Base-by-base conservation (phyloP, 53 echinoderm and acorn worm genomes). In the Glandiceps talaboti region DNA sequence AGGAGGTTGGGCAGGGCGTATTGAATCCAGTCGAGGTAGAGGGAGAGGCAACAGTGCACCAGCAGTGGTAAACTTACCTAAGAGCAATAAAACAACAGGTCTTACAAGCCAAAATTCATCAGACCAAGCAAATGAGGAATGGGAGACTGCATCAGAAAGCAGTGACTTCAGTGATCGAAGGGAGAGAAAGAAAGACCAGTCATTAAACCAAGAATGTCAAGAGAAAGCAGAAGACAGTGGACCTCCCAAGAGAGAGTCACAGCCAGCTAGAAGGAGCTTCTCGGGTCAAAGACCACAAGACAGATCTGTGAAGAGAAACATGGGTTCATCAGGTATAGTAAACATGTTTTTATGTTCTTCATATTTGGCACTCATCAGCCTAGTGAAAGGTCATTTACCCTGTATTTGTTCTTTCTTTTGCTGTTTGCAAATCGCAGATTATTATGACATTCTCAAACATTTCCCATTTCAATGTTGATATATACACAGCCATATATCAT, bases 61-160 rank as follows among this genome's bases (percentile, higher is more conserved):
- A 30, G 72, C 81, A 72, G 81, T 83, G 30, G 92, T 85, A 32
- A 80, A 74, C 28, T 31, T 87, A 29, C 82, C 82, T 25, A 77
- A 81, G 30, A 82, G 83, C 0, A 73, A 86, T 64, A 74, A 74
- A 27, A 90, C 85, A 76, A 90, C 96, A 0, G 32, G 82, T 74
- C 80, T 92, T 74, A 84, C 85, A 1, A 88, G 90, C 45, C 96
- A 92, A 79, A 92, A 92, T 83, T 92, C 92, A 1, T 96, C 96
- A 28, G 96, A 96, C 77, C 92, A 86, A 73, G 92, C 92, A 82
- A 96, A 96, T 77, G 96, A 92, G 76, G 96, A 96, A 78, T 96
- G 96, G 96, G 96, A 96, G 78, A 96, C 96, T 10, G 96, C 96
- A 72, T 96, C 96, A 1, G 92, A 96, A 88, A 96, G 96, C 87